Base-by-base conservation (phyloP, 2,797 vertebrate species). In the Sebastes diploproa region DNA sequence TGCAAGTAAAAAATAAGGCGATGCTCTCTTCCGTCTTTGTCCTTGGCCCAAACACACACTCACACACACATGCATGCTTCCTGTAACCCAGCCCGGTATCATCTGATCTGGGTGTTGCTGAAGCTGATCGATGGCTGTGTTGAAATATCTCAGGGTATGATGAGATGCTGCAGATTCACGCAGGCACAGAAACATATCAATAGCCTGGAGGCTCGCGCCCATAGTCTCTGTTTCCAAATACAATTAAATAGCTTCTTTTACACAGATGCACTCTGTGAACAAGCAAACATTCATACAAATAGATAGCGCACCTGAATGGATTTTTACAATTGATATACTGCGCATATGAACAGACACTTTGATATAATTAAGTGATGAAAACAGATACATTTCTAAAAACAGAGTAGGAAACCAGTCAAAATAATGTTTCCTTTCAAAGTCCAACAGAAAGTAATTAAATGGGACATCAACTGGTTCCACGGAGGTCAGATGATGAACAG, bases 101-200 rank as follows among this genome's bases (percentile, higher is more conserved):
- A 95, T 96, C 94, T 94, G 93, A 95, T 95, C 94, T 94, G 92
- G 94, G 95, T 96, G 96, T 94, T 95, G 92, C 94, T 93, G 93
- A 75, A 68, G 87, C 91, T 96, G 95, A 96, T 97, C 96, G 96
- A 97, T 97, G 96, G 89, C 77, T 88, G 92, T 94, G 95, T 97
- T 97, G 96, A 96, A 97, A 96, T 96, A 96, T 97, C 96, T 95
- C 96, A 79, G 92, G 95, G 91, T 91, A 91, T 95, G 96, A 96
- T 96, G 95, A 93, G 96, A 96, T 96, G 96, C 95, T 95, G 93
- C 95, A 93, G 52, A 54, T 96, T 95, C 96, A 93, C 94, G 92
- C 96, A 94, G 90, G 89, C 94, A 93, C 87, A 88, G 94, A 94
- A 96, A 96, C 96, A 97, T 95, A 96, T 97, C 96, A 96, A 96